phyloP scores from a whole-genome alignment of 1,140 invertebrate genomes.

The Frieseomelitta varia region DNA sequence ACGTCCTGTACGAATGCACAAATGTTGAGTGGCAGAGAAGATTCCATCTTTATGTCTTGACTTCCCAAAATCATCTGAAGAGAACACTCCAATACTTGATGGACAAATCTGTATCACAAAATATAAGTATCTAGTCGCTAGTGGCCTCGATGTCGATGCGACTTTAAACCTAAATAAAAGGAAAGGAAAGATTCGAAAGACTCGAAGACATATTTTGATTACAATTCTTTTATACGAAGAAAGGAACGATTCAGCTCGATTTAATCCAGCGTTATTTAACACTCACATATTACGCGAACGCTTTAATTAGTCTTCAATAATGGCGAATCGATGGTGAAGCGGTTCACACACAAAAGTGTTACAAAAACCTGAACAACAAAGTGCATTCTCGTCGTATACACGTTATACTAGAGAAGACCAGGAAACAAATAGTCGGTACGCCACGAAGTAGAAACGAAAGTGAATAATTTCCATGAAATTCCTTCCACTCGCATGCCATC shows the following conservation, averaged over 20 bases:
- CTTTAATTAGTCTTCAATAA: constrained; percentile 35
- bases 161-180: too few relatives aligned
- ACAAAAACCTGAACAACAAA: constrained; percentile 4
- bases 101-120: too few relatives aligned
- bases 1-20: too few relatives aligned
- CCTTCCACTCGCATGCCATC: background rate
- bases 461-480: constrained; percentile 19
- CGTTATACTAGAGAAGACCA: background rate
- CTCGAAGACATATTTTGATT: background rate
- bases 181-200: background rate
- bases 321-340: constrained; percentile 1
- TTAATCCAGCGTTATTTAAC: constrained; percentile 8
- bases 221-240: background rate
- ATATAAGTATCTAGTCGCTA: too few relatives aligned
- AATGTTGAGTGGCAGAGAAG: too few relatives aligned
- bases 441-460: constrained; percentile 2
- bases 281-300: background rate
- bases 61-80: too few relatives aligned
- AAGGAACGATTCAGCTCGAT: background rate
- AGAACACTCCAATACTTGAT: too few relatives aligned
- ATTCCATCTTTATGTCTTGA: too few relatives aligned
- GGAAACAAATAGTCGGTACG: background rate
- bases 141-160: too few relatives aligned
- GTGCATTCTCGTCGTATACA: background rate
- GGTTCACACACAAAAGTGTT: constrained; percentile 21